Conservation (phyloP, 2,888 invertebrate genomes). For the Halictus ligatus region DNA sequence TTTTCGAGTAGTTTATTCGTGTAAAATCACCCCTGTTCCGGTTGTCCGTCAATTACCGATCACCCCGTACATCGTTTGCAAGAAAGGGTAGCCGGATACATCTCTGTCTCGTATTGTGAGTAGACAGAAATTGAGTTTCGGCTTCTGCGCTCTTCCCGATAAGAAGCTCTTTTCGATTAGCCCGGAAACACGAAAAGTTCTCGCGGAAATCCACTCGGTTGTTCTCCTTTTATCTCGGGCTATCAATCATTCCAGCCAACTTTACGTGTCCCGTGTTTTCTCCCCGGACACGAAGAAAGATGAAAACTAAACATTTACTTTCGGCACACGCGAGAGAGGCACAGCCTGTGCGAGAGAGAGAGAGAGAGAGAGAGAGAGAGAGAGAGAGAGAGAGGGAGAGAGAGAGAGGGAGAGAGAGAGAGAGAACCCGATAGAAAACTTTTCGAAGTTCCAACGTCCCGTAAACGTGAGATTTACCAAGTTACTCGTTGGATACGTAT, state of each 20-base stretch:
- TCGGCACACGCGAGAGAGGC: not conserved
- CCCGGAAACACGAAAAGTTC: slow-evolving; percentile 38
- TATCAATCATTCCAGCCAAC: slow-evolving; percentile 52
- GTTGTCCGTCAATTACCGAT: not conserved
- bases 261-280: slow-evolving; percentile 38
- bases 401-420: not conserved
- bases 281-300: slow-evolving; percentile 26
- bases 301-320: slow-evolving; percentile 45
- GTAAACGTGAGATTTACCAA: slow-evolving; percentile 31
- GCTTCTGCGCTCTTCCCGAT: slow-evolving; percentile 24
- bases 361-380: no score
- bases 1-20: not conserved
- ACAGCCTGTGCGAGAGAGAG: not conserved
- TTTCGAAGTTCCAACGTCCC: not conserved
- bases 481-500: not conserved
- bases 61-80: not conserved
- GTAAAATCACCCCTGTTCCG: not conserved
- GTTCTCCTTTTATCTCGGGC: slow-evolving; percentile 28
- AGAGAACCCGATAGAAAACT: slow-evolving; percentile 1
- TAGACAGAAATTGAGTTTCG: slow-evolving; percentile 40
- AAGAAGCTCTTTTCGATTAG: slow-evolving; percentile 48
- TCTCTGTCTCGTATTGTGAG: not conserved
- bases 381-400: not conserved
- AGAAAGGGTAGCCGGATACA: not conserved
- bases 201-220: slow-evolving; percentile 33